Base-by-base conservation (phyloP, 2,888 invertebrate genomes). In the Lasioglossum calceatum region DNA sequence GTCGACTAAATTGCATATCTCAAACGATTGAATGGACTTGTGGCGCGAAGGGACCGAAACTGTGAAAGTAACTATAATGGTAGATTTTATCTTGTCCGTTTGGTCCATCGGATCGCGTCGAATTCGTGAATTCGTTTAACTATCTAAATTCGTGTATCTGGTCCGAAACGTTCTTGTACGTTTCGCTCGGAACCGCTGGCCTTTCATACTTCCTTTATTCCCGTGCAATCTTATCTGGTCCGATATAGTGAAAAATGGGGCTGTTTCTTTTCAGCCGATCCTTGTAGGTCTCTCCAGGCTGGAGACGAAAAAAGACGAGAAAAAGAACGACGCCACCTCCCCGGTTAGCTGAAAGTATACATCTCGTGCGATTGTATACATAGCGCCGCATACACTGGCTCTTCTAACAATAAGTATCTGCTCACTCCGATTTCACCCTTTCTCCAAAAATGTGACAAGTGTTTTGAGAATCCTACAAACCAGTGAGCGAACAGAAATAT, bases 211-310 rank as follows among this genome's bases (percentile, higher is more conserved):
- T 81, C 42, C 47, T 77, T 85, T 82, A 72, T 79, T 82, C 36
- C 75, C 61, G 36, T 50, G 23, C 82, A 78, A 84, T 87, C 79
- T 86, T 80, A 78, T 87, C 88, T 67, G 32, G 47, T 14, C 82
- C 47, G 77, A 86, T 84, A 77, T 19, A 50, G 73, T 78, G 85
- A 84, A 78, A 74, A 84, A 77, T 78, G 77, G 47, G 73, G 54
- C 54, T 84, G 78, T 74, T 84, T 42, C 67, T 61, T 42, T 54
- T 54, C 50, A 54, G 27, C 32, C 73, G 84, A 27, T 36, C 73
- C 84, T 77, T 70, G 84, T 84, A 54, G 36, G 39, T 54, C 64
- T 39, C 50, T 70, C 77, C 54, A 44, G 4, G 42, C 50, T 5
- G 64, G 36, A 0, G 39, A 39, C 39, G 16, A 61, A 50, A 27